phyloP scores from a whole-genome alignment of 2,113 vertebrate species.

The Sterrhoptilus dennistouni region DNA sequence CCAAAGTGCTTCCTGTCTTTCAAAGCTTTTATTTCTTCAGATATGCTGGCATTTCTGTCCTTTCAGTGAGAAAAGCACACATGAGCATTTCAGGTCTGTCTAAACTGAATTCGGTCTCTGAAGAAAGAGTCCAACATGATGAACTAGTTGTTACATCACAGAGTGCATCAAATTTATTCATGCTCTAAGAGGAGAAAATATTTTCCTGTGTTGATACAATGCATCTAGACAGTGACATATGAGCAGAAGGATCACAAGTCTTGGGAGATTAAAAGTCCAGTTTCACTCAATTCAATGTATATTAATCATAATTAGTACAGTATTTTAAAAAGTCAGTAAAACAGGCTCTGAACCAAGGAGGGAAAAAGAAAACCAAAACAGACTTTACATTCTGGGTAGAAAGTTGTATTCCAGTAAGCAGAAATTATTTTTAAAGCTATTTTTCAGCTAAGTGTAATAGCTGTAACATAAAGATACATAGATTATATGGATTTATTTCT shows the following conservation, averaged over 20 bases:
- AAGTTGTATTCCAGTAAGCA: not conserved
- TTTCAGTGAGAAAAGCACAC: not conserved
- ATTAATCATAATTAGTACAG: not conserved
- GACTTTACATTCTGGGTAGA: not conserved
- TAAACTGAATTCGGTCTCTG: not conserved
- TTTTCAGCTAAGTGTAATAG: not conserved
- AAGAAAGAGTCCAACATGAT: not conserved
- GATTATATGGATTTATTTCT: not conserved
- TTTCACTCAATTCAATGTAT: not conserved
- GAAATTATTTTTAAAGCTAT: not conserved
- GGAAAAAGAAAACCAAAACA: accelerated
- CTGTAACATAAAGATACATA: not conserved
- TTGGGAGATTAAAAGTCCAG: not conserved
- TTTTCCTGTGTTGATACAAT: not conserved
- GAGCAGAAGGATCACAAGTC: not conserved
- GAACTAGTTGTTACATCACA: not conserved
- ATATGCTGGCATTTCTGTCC: not conserved
- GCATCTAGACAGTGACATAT: not conserved
- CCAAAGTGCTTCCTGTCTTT: not conserved
- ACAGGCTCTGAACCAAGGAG: not conserved
- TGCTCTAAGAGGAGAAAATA: not conserved
- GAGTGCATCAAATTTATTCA: not conserved
- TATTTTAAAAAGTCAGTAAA: not conserved
- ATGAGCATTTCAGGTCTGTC: not conserved
- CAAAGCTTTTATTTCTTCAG: not conserved